Percentiles rank a stretch among this genome's conserved stretches.
Conservation (phyloP, 1,140 invertebrate genomes). For the Drosophila pseudoananassae region DNA sequence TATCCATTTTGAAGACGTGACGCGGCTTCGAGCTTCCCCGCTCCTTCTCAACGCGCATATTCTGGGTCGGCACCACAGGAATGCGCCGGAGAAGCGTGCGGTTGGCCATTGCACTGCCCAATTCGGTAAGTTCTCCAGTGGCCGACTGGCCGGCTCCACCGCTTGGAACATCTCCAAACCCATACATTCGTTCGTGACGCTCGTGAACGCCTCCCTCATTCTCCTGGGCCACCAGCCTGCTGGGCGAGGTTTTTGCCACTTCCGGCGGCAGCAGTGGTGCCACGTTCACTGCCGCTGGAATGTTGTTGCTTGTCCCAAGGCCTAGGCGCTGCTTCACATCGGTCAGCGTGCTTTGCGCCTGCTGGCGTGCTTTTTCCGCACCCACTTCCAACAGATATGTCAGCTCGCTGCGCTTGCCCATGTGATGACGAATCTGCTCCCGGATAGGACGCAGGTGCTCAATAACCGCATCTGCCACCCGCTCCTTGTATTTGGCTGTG, state of each 20-base stretch:
- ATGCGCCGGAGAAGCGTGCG: slow-evolving; percentile 2
- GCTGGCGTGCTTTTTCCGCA: slow-evolving; percentile 87
- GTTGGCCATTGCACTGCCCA: neutral
- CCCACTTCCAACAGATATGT: slow-evolving; percentile 89
- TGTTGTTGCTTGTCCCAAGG: slow-evolving; percentile 70
- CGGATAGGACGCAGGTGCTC: slow-evolving; percentile 91
- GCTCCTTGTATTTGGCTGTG: slow-evolving; percentile 92
- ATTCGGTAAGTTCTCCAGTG: slow-evolving; percentile 1
- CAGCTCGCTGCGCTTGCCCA: slow-evolving; percentile 88
- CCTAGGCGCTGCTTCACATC: slow-evolving; percentile 89
- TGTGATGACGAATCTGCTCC: slow-evolving; percentile 86
- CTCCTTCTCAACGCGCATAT: slow-evolving; percentile 57
- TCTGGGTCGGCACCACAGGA: slow-evolving; percentile 51
- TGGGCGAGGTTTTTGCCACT: slow-evolving; percentile 36
- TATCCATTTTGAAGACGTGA: slow-evolving; percentile 57
- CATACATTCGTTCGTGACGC: slow-evolving; percentile 35
- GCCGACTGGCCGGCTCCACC: slow-evolving; percentile 35
- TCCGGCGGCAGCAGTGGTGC: slow-evolving; percentile 48
- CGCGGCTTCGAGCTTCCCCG: slow-evolving; percentile 1
- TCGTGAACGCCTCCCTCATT: slow-evolving; percentile 33
- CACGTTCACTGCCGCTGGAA: slow-evolving; percentile 45
- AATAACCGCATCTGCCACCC: slow-evolving; percentile 90
- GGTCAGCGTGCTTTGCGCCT: slow-evolving; percentile 88
- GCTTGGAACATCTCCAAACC: neutral
- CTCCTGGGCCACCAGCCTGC: slow-evolving; percentile 38